Evolutionary conservation across 2,888 invertebrate genomes (phyloP), one percentile per base, ranked within the genome.

Genomic region (Conus canariensis): DNA sequence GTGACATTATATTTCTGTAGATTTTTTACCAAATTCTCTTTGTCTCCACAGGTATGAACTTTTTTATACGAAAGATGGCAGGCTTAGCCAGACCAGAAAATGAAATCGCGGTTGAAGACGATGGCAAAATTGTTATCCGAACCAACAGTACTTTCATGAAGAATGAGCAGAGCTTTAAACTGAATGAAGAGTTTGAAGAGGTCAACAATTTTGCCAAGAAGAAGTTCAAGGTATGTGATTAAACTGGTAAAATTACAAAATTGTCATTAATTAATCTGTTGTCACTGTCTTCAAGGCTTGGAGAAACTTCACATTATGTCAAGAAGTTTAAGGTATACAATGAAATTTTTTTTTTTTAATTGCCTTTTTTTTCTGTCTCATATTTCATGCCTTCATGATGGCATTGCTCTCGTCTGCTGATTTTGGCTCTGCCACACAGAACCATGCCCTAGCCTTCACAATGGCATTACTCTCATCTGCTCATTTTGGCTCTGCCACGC

Each of bases 61-160:
- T 93, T 58, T 19, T 93, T 8, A 58, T 93, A 0, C 86, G 94
- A n/a, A 94, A 94, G 87, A 91, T 94, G 92, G 94, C 94, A 12
- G 90, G 92, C 12, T 83, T 92, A 30, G 91, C 93, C 1, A 93
- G 90, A 74, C 94, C 94, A 19, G 91, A 91, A 19, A 92, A 91
- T 90, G 91, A 89, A 60, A 91, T 91, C 19, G 64, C 74, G 0
- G 87, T 92, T 14, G 91, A 91, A n/a, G 92, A 89, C 16, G 91
- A 91, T 87, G 88, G 88, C n/a, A 90, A 91, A 56, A 91, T 92
- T 14, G 89, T 93, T 12, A 89, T 89, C 30, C 67, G 91, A 6
- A 92, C 92, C 89, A 92, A 93, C 83, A 93, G 93, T 19, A 93
- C 93, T 3, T 92, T 94, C 56, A 92, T 93, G 91, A 92, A 83